Percentiles rank a stretch among this genome's conserved stretches.
These are phyloP conservation scores for Spicauda simplicius DNA, from an alignment of 2,888 invertebrate species.

Conservation along the genomic window DNA sequence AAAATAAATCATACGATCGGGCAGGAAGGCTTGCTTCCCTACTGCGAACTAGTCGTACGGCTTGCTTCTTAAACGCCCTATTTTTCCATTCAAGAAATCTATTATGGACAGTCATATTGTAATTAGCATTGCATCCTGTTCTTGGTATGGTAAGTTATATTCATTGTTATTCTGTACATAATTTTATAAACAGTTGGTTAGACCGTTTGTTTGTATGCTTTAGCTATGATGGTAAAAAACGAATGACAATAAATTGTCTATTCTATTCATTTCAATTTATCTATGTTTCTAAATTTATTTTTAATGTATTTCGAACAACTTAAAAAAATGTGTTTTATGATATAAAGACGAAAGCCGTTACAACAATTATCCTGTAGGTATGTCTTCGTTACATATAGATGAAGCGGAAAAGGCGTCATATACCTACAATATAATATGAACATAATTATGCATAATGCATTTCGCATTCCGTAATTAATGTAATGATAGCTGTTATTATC, in stretches of 20 bases:
- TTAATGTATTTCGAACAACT: too few species aligned
- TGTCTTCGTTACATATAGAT: too few species aligned
- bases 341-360: too few species aligned
- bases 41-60: not conserved
- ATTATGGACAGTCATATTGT: constrained; percentile 24
- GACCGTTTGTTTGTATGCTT: not conserved
- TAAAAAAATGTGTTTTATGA: too few species aligned
- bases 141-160: constrained; percentile 28
- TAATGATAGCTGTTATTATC: not conserved
- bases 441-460: not conserved
- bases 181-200: not conserved
- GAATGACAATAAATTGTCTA: too few species aligned
- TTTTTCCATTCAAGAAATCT: constrained; percentile 24
- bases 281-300: too few species aligned
- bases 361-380: too few species aligned
- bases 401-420: not conserved
- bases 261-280: too few species aligned
- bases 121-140: constrained; percentile 36
- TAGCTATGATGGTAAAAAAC: not conserved
- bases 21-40: not conserved
- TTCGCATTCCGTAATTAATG: constrained; percentile 13
- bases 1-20: too few species aligned
- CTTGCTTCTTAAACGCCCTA: constrained; percentile 15
- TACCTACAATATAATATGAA: not conserved
- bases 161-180: constrained; percentile 6